Evolutionary conservation across 2,113 vertebrate species (phyloP).

Genomic region (Crotalus viridis): DNA sequence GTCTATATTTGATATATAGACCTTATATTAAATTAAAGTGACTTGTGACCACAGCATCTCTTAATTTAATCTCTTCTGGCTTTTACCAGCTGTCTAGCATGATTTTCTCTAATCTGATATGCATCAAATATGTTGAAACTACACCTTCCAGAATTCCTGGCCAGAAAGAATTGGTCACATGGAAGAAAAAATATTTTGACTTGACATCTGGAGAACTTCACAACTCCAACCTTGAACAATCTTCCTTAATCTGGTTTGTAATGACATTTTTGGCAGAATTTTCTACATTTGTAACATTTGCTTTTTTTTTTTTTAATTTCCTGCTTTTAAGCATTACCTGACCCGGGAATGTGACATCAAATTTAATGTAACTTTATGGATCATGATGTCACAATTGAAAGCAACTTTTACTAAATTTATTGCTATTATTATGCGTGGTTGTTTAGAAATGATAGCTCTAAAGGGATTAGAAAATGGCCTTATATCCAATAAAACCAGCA

Average conservation of each 20-base stretch:
- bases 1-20: too few species aligned
- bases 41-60: background rate
- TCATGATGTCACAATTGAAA: background rate
- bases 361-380: background rate
- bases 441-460: background rate
- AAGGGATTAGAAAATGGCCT: background rate
- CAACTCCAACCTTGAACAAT: background rate
- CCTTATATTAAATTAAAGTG: too few species aligned
- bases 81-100: background rate
- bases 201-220: background rate
- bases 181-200: background rate
- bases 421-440: background rate
- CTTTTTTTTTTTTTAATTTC: background rate
- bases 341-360: background rate
- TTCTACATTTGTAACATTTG: background rate
- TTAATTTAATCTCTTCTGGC: background rate
- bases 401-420: background rate
- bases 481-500: background rate
- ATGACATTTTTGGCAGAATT: background rate
- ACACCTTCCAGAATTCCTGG: background rate
- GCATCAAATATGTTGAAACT: background rate
- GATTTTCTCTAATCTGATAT: background rate
- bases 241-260: background rate
- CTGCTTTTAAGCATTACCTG: background rate
- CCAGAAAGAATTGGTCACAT: background rate